These are phyloP conservation scores for Pollenia labialis DNA, from an alignment of 2,888 invertebrate genomes.

Conservation along the genomic window DNA sequence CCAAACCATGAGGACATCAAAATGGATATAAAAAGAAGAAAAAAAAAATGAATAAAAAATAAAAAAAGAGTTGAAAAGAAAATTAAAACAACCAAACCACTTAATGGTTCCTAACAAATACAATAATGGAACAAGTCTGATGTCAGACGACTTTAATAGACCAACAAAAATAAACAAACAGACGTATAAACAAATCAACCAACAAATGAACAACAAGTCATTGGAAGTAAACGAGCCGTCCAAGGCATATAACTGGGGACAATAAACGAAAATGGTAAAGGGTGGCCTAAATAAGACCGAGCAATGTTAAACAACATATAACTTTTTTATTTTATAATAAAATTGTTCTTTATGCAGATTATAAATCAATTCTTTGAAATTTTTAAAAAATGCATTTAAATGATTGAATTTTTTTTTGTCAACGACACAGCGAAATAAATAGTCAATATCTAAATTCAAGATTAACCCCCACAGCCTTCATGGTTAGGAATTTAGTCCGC, in stretches of 20 bases:
- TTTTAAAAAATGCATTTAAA: too few species aligned
- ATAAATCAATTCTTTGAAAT: too few species aligned
- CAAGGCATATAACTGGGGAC: background rate
- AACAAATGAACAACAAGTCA: background rate
- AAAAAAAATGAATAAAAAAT: background rate
- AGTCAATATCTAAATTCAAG: too few species aligned
- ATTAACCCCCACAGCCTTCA: too few species aligned
- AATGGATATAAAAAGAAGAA: background rate
- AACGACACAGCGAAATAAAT: too few species aligned
- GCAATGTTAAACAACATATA: too few species aligned
- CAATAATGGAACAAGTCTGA: constrained; percentile 41
- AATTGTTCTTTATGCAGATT: too few species aligned
- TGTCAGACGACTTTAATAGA: background rate
- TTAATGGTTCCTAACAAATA: constrained; percentile 4
- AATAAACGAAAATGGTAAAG: background rate
- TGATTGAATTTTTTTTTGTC: too few species aligned
- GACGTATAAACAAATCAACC: constrained; percentile 1
- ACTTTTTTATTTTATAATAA: too few species aligned
- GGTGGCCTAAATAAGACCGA: too few species aligned
- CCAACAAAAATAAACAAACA: constrained; percentile 13
- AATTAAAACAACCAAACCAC: constrained; percentile 28
- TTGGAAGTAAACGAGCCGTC: background rate
- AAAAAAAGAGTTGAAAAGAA: background rate
- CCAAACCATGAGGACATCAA: background rate
- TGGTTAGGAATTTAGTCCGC: too few species aligned